phyloP scores from a whole-genome alignment of 1,140 invertebrate species.

The Thaumatotibia leucotreta region DNA sequence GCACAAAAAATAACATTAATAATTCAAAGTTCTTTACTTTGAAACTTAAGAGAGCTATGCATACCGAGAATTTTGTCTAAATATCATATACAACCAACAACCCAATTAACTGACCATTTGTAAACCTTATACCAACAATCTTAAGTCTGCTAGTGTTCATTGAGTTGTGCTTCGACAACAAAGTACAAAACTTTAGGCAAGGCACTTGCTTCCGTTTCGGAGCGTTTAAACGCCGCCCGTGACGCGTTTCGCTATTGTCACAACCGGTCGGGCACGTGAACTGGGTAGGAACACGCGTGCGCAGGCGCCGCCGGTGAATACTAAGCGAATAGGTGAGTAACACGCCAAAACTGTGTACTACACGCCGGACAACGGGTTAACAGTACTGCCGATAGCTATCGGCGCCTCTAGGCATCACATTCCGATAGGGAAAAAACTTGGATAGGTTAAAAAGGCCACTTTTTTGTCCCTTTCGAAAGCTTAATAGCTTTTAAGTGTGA shows the following conservation, averaged over 20 bases:
- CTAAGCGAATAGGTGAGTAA: background rate
- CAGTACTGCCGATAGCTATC: background rate
- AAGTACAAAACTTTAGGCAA: background rate
- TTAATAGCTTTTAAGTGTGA: background rate
- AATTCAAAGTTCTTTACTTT: background rate
- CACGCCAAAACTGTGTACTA: background rate
- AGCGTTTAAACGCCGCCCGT: slow-evolving; percentile 53
- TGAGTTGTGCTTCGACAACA: background rate
- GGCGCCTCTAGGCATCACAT: background rate
- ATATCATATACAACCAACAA: background rate
- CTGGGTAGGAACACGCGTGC: slow-evolving; percentile 32
- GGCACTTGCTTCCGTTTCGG: slow-evolving; percentile 51
- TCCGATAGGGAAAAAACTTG: background rate
- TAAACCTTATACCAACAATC: background rate
- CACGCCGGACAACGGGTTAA: background rate
- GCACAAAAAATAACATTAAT: too few species aligned
- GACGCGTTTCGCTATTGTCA: slow-evolving; percentile 55
- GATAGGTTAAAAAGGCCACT: background rate
- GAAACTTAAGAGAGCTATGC: background rate
- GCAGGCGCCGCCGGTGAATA: background rate
- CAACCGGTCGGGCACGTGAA: slow-evolving; percentile 43
- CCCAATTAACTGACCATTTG: background rate
- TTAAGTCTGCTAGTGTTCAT: background rate
- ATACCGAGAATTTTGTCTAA: background rate
- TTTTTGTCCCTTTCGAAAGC: background rate